These are phyloP conservation scores for Cyanoramphus novaezelandiae DNA, from an alignment of 2,113 vertebrate genomes.

Conservation along the genomic window DNA sequence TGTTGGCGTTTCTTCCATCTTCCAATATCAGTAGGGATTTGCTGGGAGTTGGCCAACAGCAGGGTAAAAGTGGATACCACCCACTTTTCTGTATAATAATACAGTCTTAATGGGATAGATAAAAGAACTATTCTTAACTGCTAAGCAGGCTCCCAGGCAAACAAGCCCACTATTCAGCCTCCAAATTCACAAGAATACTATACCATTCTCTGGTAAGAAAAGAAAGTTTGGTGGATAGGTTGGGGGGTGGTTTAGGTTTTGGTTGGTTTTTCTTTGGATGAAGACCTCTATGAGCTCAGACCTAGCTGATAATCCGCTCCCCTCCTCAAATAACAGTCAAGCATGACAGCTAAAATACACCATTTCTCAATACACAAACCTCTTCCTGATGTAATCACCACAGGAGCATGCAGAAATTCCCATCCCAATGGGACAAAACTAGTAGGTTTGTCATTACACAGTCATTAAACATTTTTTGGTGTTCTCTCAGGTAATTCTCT, in stretches of 20 bases:
- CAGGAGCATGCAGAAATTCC: neutral
- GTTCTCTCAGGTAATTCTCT: neutral
- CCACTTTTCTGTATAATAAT: constrained; percentile 51
- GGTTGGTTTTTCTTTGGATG: neutral
- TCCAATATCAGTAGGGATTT: neutral
- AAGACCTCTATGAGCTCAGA: neutral
- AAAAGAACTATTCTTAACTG: constrained; percentile 57
- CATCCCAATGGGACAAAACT: neutral
- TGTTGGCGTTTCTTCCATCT: neutral
- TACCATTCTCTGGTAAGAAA: neutral
- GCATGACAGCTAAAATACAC: neutral
- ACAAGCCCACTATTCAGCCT: constrained; percentile 32
- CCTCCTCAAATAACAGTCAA: neutral
- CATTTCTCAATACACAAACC: neutral
- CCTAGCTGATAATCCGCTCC: neutral
- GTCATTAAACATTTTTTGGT: neutral
- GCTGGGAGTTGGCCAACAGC: constrained; percentile 8
- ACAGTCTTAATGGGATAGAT: constrained; percentile 16
- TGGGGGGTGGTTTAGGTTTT: neutral
- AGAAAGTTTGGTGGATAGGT: neutral
- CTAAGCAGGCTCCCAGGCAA: neutral
- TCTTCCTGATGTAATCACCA: neutral
- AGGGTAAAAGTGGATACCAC: constrained; percentile 4
- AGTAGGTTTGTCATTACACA: neutral
- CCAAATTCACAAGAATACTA: neutral